Percentiles rank a stretch among this genome's conserved stretches.
These are phyloP conservation scores for Lasiommata megera DNA, from an alignment of 2,888 invertebrate species.

Conservation along the genomic window DNA sequence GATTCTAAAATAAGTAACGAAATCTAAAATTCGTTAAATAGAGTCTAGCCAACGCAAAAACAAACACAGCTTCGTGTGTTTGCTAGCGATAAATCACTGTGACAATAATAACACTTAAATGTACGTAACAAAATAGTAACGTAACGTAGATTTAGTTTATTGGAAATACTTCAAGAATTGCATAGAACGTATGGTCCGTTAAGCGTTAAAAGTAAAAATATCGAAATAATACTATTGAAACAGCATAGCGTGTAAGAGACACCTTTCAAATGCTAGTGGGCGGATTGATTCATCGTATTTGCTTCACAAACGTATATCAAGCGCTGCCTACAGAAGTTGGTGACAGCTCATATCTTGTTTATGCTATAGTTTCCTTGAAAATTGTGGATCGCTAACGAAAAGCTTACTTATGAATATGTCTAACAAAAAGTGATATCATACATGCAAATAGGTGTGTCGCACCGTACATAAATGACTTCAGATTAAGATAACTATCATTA, in stretches of 20 bases:
- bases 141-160: no score
- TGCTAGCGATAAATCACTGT: no score
- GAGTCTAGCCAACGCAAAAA: no score
- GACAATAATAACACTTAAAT: no score
- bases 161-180: no score
- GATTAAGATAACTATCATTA: not conserved
- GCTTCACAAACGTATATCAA: constrained; percentile 18
- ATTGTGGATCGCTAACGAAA: constrained; percentile 25
- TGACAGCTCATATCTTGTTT: constrained; percentile 24
- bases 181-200: not conserved
- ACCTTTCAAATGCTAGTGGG: constrained; percentile 32
- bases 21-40: no score
- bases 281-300: constrained; percentile 35
- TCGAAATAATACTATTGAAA: constrained; percentile 10
- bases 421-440: constrained; percentile 44
- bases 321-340: constrained; percentile 23
- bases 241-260: constrained; percentile 23
- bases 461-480: constrained; percentile 32
- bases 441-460: constrained; percentile 45
- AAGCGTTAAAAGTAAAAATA: constrained; percentile 15
- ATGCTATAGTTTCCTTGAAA: constrained; percentile 28
- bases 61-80: no score
- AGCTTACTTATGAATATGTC: constrained; percentile 23
- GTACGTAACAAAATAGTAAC: no score
- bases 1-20: no score